A percentile compares a stretch with the other conserved stretches of the same genome.
Evolutionary conservation across 2,113 vertebrate genomes (phyloP).

Genomic region (Phalacrocorax brasilianus): DNA sequence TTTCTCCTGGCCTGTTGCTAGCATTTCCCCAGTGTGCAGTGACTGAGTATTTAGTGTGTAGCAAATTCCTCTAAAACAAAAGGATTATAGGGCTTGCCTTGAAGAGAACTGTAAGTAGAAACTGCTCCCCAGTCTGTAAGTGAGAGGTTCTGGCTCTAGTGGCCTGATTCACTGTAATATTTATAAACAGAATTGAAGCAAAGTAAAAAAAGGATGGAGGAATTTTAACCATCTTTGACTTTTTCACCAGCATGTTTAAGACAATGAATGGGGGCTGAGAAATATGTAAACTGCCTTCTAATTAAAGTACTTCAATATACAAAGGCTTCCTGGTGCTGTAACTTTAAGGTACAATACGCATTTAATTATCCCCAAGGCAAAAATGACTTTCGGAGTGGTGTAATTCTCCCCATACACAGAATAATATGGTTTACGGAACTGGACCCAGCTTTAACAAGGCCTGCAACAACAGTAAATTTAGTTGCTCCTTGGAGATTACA

Average conservation of each 20-base stretch:
- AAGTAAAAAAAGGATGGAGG: background rate
- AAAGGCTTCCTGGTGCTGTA: slow-evolving; percentile 33
- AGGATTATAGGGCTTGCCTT: background rate
- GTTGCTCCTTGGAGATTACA: slow-evolving; percentile 24
- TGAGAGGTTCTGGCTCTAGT: background rate
- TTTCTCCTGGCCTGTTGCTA: background rate
- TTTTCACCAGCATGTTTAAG: background rate
- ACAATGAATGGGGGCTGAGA: background rate
- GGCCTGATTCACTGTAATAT: background rate
- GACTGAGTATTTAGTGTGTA: background rate
- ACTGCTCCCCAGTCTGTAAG: background rate
- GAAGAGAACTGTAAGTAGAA: background rate
- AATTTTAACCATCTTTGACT: background rate
- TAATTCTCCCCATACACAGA: slow-evolving; percentile 2
- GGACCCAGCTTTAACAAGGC: slow-evolving; percentile 30
- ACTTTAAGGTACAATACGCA: slow-evolving; percentile 35
- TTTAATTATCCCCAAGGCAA: slow-evolving; percentile 58
- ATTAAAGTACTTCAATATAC: slow-evolving; percentile 52
- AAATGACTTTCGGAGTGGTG: slow-evolving; percentile 4
- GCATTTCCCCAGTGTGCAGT: background rate
- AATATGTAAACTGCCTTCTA: slow-evolving; percentile 55
- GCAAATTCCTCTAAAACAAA: background rate
- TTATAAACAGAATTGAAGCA: background rate
- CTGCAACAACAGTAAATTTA: slow-evolving; percentile 26
- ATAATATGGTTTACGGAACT: slow-evolving; percentile 45